Conservation (phyloP, 2,797 vertebrate genomes). For the Rhynchonycteris naso region DNA sequence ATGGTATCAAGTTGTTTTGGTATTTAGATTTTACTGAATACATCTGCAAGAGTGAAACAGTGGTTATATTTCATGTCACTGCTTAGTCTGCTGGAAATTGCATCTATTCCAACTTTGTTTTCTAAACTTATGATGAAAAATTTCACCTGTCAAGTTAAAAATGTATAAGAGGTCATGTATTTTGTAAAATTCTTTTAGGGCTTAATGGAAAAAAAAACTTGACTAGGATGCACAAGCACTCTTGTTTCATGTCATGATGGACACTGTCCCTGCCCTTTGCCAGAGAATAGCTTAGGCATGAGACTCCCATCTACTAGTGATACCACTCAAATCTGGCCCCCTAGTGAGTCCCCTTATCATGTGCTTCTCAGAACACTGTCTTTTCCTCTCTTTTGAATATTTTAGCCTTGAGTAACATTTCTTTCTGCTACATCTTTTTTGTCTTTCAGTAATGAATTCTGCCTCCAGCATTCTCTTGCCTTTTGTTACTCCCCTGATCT, state of each 20-base stretch:
- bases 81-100: constrained; percentile 10
- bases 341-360: not conserved
- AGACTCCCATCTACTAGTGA: not conserved
- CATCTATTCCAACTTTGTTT: not conserved
- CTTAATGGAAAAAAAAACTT: not conserved
- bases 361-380: not conserved
- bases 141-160: constrained; percentile 52
- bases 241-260: not conserved
- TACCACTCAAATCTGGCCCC: not conserved
- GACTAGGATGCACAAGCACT: not conserved
- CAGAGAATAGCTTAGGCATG: not conserved
- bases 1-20: not conserved
- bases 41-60: not conserved
- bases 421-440: not conserved
- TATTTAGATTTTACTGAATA: not conserved
- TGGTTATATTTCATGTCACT: constrained; percentile 21
- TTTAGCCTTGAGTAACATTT: not conserved
- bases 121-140: constrained; percentile 17
- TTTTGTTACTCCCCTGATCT: not conserved
- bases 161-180: not conserved
- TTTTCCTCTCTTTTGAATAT: not conserved
- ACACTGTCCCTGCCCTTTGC: not conserved
- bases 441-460: not conserved
- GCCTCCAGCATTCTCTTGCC: not conserved
- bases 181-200: not conserved